phyloP scores from a whole-genome alignment of 2,888 invertebrate genomes.

The Pheosia gnoma region DNA sequence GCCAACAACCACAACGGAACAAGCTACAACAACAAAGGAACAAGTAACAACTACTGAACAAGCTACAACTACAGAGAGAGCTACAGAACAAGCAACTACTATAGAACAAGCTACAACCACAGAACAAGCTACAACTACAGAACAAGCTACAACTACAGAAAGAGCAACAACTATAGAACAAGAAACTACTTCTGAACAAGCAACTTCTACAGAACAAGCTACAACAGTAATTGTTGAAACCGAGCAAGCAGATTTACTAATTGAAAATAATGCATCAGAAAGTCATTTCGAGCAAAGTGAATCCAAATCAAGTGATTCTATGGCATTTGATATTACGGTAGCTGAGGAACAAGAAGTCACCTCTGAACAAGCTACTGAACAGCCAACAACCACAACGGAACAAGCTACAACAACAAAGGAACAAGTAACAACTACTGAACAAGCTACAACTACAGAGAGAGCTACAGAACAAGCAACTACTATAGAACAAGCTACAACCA shows the following conservation, averaged over 20 bases:
- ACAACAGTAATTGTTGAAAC: too few species aligned
- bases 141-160: not conserved
- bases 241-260: too few species aligned
- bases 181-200: not conserved
- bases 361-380: not conserved
- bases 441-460: not conserved
- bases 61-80: not conserved
- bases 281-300: too few species aligned
- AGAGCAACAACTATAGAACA: too few species aligned
- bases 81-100: conserved; percentile 3
- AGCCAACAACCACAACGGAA: not conserved
- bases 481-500: conserved; percentile 3
- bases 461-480: conserved; percentile 4
- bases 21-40: conserved; percentile 3
- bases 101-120: conserved; percentile 3
- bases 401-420: conserved; percentile 6
- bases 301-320: not conserved
- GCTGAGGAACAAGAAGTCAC: conserved; percentile 5
- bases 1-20: not conserved
- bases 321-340: not conserved
- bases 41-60: conserved; percentile 9
- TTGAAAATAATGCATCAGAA: too few species aligned
- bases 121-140: conserved; percentile 6
- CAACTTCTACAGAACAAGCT: not conserved
- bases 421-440: conserved; percentile 10